Percentiles rank a stretch among this genome's conserved stretches.
These are phyloP conservation scores for Goniozus legneri DNA, from an alignment of 1,140 invertebrate genomes.

Conservation along the genomic window DNA sequence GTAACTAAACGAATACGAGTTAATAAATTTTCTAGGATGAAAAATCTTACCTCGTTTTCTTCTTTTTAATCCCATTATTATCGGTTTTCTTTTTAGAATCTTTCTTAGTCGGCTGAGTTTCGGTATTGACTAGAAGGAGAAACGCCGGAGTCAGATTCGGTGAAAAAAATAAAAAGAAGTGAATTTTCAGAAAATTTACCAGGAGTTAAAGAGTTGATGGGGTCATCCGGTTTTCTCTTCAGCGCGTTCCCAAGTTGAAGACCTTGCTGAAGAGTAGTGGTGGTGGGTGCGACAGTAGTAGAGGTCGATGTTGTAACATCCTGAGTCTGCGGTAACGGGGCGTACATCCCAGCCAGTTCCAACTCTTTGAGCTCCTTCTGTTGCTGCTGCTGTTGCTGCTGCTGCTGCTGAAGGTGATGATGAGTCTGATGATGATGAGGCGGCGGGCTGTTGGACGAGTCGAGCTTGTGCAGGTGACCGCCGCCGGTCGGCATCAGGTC, in stretches of 20 bases:
- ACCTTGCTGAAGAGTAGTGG: constrained; percentile 42
- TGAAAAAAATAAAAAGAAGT: constrained; percentile 6
- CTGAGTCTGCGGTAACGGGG: constrained; percentile 42
- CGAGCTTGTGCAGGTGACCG: constrained; percentile 55
- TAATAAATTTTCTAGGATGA: too few relatives aligned
- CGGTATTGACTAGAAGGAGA: constrained; percentile 40
- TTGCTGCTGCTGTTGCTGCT: constrained; percentile 42
- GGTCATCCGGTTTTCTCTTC: constrained; percentile 46
- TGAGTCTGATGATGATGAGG: constrained; percentile 41
- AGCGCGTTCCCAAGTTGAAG: constrained; percentile 43
- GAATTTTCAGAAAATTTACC: constrained; percentile 32
- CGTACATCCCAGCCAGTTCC: constrained; percentile 49
- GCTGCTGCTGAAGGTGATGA: constrained; percentile 38
- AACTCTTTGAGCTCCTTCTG: constrained; percentile 49
- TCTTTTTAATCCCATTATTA: constrained; percentile 87
- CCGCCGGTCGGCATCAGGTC: constrained; percentile 47
- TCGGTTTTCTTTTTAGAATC: constrained; percentile 81
- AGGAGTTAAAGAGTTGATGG: constrained; percentile 40
- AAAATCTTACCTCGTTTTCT: constrained; percentile 78
- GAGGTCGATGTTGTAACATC: constrained; percentile 48
- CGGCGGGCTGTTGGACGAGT: constrained; percentile 50
- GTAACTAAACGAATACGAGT: too few relatives aligned
- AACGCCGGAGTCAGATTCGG: constrained; percentile 2
- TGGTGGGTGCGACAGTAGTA: constrained; percentile 34
- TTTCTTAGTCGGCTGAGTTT: constrained; percentile 60